Evolutionary conservation across 2,888 invertebrate genomes (phyloP).

Genomic region (Cheilosia variabilis): DNA sequence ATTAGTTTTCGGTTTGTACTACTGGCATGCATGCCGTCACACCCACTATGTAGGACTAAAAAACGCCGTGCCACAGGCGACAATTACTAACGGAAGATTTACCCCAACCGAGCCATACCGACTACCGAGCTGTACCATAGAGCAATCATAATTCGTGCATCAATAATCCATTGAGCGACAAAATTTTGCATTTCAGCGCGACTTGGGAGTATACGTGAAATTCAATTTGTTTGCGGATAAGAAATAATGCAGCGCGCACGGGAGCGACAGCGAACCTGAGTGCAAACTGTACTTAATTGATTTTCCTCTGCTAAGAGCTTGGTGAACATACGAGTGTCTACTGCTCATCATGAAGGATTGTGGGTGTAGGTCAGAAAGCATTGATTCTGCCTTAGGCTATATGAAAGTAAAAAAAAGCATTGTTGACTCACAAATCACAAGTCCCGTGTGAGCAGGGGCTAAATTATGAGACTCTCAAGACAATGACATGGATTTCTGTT

Average conservation of each 20-base stretch:
- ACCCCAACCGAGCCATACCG: slow-evolving; percentile 34
- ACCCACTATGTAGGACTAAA: slow-evolving; percentile 23
- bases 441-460: neutral
- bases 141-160: slow-evolving; percentile 70
- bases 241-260: slow-evolving; percentile 41
- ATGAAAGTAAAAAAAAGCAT: slow-evolving; percentile 9
- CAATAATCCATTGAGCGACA: slow-evolving; percentile 40
- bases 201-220: slow-evolving; percentile 33
- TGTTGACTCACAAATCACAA: neutral
- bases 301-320: slow-evolving; percentile 20
- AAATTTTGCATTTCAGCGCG: slow-evolving; percentile 2
- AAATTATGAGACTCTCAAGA: slow-evolving; percentile 27
- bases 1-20: slow-evolving; percentile 9
- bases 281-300: slow-evolving; percentile 51
- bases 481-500: slow-evolving; percentile 48
- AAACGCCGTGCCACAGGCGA: slow-evolving; percentile 35
- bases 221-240: slow-evolving; percentile 45
- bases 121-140: slow-evolving; percentile 27
- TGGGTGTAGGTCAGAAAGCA: slow-evolving; percentile 55
- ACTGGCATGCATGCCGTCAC: neutral
- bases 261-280: slow-evolving; percentile 29
- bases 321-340: slow-evolving; percentile 4
- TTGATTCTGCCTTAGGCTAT: slow-evolving; percentile 28
- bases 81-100: slow-evolving; percentile 59
- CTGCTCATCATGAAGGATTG: slow-evolving; percentile 13